Percentiles rank a stretch among this genome's conserved stretches.
Conservation (phyloP, 2,113 vertebrate species). For the Thryonomys swinderianus region DNA sequence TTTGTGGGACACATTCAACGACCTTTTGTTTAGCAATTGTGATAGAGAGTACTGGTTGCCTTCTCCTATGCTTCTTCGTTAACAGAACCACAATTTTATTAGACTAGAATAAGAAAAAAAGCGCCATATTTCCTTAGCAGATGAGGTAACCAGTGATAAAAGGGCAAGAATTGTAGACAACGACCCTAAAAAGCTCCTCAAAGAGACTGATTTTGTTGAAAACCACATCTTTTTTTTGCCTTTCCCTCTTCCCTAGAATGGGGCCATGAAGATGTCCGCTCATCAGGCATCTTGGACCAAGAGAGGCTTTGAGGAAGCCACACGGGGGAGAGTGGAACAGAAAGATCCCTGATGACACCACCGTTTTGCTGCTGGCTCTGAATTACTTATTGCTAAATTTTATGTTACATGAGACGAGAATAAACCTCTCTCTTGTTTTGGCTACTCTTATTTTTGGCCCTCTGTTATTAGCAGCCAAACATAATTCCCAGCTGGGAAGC, state of each 20-base stretch:
- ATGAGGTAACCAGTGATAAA: not conserved
- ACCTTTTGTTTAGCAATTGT: not conserved
- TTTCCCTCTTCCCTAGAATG: not conserved
- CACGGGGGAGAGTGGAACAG: not conserved
- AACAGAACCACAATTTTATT: not conserved
- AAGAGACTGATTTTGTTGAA: not conserved
- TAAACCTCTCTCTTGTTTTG: not conserved
- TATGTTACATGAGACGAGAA: not conserved
- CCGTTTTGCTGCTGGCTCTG: not conserved
- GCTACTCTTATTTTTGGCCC: not conserved
- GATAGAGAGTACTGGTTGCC: not conserved
- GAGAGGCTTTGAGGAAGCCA: not conserved
- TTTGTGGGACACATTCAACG: not conserved
- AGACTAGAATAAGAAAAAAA: not conserved
- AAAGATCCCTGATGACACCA: not conserved
- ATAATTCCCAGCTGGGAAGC: not conserved
- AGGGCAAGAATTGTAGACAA: not conserved
- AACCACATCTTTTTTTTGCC: not conserved
- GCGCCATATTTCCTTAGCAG: not conserved
- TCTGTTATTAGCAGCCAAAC: conserved; percentile 4
- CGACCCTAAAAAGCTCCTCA: not conserved
- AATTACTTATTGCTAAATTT: not conserved
- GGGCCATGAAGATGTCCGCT: not conserved
- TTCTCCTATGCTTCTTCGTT: not conserved
- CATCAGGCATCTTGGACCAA: not conserved